phyloP scores from a whole-genome alignment of 2,113 vertebrate species.

The Machaerirhynchus nigripectus region DNA sequence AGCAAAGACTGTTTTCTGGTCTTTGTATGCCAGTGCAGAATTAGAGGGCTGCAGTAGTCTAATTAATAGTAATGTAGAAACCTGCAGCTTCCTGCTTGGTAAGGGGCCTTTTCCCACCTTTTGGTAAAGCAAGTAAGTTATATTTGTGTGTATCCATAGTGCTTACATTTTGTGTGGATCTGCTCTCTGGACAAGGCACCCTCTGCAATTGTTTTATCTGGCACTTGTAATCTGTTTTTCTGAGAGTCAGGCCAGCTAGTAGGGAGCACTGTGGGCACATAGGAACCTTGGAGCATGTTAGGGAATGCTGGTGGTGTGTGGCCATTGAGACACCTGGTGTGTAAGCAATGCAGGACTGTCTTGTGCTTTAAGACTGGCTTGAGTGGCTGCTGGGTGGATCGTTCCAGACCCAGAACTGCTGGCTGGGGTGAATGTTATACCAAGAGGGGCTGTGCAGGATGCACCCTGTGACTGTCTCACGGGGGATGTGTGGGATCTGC shows the following conservation, averaged over 20 bases:
- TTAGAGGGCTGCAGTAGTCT: neutral
- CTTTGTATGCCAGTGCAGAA: neutral
- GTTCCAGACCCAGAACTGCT: neutral
- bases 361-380: neutral
- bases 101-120: neutral
- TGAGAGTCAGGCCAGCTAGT: neutral
- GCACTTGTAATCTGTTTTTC: neutral
- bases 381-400: neutral
- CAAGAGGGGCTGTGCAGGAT: neutral
- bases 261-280: neutral
- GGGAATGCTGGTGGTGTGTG: neutral
- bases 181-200: neutral
- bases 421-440: neutral
- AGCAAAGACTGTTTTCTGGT: neutral
- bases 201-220: neutral
- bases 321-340: accelerated
- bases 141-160: neutral
- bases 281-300: accelerated
- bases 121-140: neutral
- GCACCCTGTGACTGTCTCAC: no score
- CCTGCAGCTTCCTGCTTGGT: neutral
- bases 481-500: accelerated
- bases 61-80: neutral
- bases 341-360: neutral
- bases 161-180: accelerated